Evolutionary conservation across 1,140 invertebrate genomes (phyloP).

Genomic region (Euura lappo): DNA sequence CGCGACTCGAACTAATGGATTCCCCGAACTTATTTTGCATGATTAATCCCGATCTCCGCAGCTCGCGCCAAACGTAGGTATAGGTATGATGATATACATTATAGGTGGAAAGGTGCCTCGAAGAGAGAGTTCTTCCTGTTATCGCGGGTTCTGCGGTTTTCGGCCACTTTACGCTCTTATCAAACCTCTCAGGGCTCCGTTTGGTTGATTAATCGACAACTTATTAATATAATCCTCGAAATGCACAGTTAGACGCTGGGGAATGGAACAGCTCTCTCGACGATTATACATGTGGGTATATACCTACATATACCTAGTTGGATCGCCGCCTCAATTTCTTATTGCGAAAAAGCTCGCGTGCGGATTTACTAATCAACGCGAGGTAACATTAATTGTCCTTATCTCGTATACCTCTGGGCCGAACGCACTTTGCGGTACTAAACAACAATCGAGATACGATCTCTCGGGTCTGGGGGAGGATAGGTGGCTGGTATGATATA

Average conservation of each 20-base stretch:
- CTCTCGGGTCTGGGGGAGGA: no score
- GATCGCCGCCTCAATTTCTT: not conserved
- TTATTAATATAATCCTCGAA: slow-evolving; percentile 38
- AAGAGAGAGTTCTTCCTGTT: not conserved
- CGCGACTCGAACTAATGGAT: slow-evolving; percentile 48
- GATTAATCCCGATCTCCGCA: slow-evolving; percentile 48
- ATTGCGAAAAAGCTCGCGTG: slow-evolving; percentile 31
- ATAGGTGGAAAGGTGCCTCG: not conserved
- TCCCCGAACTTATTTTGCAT: slow-evolving; percentile 54
- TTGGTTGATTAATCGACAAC: slow-evolving; percentile 23
- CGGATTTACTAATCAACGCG: slow-evolving; percentile 43
- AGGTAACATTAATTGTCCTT: slow-evolving; percentile 54
- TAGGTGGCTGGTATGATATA: no score
- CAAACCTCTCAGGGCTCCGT: slow-evolving; percentile 32
- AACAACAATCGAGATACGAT: not conserved
- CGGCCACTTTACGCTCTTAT: slow-evolving; percentile 38
- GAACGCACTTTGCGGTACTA: slow-evolving; percentile 4
- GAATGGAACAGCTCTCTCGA: not conserved
- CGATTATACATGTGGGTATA: not conserved
- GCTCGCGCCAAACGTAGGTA: not conserved
- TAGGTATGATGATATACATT: not conserved
- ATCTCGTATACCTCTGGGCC: slow-evolving; percentile 27
- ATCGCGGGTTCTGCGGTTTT: slow-evolving; percentile 19
- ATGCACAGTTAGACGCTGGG: not conserved
- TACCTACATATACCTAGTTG: not conserved